These are phyloP conservation scores for Drosophila santomea DNA, from an alignment of 1,140 invertebrate genomes.

Conservation along the genomic window DNA sequence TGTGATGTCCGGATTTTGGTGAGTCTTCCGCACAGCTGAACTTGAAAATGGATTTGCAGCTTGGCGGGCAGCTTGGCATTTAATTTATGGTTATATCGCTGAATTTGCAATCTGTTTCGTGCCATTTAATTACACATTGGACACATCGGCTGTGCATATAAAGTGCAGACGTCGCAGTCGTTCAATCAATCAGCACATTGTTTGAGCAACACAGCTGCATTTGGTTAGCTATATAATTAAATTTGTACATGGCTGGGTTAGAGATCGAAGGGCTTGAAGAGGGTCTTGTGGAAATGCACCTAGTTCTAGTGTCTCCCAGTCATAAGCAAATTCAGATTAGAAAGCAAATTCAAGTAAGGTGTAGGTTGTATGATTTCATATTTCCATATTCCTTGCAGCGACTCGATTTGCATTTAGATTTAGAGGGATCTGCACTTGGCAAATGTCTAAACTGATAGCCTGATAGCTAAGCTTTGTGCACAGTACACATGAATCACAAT, in stretches of 20 bases:
- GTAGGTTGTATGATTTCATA: too few relatives aligned
- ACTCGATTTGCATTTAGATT: neutral
- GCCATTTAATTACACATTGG: slow-evolving; percentile 32
- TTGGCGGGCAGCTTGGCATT: neutral
- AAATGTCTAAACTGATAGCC: neutral
- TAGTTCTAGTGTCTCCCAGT: neutral
- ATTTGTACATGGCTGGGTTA: slow-evolving; percentile 6
- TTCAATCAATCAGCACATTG: slow-evolving; percentile 51
- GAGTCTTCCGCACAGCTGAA: slow-evolving; percentile 26
- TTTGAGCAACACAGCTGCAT: slow-evolving; percentile 9
- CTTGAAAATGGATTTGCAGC: slow-evolving; percentile 4
- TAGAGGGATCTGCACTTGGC: too few relatives aligned
- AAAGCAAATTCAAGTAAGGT: too few relatives aligned
- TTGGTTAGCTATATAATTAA: slow-evolving; percentile 13
- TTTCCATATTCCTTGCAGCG: too few relatives aligned
- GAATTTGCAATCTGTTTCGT: slow-evolving; percentile 7
- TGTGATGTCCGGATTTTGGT: slow-evolving; percentile 87
- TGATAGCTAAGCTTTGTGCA: neutral
- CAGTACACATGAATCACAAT: slow-evolving; percentile 26
- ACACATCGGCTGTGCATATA: slow-evolving; percentile 23
- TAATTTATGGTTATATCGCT: slow-evolving; percentile 14
- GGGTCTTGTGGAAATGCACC: neutral
- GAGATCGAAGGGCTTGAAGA: neutral
- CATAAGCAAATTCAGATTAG: too few relatives aligned
- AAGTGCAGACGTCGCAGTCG: slow-evolving; percentile 29